Evolutionary conservation across 2,113 vertebrate genomes (phyloP), one percentile per base, ranked within the genome.

Genomic region (Prochilodus magdalenae): DNA sequence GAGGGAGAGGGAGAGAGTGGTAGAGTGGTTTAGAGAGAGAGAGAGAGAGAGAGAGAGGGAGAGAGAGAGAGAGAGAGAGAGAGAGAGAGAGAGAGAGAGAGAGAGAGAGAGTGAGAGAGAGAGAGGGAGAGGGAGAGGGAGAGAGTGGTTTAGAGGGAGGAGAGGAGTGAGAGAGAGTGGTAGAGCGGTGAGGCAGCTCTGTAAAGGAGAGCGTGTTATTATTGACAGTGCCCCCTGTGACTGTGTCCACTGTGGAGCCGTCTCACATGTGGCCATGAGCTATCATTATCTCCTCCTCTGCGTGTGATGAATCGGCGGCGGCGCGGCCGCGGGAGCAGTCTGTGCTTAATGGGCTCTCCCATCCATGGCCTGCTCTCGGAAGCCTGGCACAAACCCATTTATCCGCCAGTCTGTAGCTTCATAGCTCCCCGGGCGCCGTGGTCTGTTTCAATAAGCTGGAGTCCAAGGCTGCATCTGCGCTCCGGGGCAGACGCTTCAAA

Each of bases 301-400:
- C 24, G 11, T 1, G 87, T 91, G 91, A 93, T 92, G 90, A 92
- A 91, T 93, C 89, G 91, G 86, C 79, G 86, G 77, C 80, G 79
- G 89, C 86, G 88, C 89, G 71, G 88, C 12, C 33, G 84, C 53
- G 90, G 88, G 89, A 92, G 89, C 87, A 81, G 79, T 87, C 87
- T 90, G 89, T 90, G 89, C 92, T 92, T 93, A 93, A 94, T 94
- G 91, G 91, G 86, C 90, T 92, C 91, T 92, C 91, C 93, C 91
- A 91, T 87, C 87, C 86, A 87, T 89, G 89, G 87, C 90, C 88
- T 88, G 88, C 90, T 88, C 59, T 87, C 91, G 55, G 89, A 92
- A 92, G 90, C 92, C 92, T 93, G 90, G 92, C 93, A 92, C 91
- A 93, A 92, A 93, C 90, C 91, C 91, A 93, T 93, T 94, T 93